Base-by-base conservation (phyloP, 1,140 invertebrate genomes). In the Nymphalis io region DNA sequence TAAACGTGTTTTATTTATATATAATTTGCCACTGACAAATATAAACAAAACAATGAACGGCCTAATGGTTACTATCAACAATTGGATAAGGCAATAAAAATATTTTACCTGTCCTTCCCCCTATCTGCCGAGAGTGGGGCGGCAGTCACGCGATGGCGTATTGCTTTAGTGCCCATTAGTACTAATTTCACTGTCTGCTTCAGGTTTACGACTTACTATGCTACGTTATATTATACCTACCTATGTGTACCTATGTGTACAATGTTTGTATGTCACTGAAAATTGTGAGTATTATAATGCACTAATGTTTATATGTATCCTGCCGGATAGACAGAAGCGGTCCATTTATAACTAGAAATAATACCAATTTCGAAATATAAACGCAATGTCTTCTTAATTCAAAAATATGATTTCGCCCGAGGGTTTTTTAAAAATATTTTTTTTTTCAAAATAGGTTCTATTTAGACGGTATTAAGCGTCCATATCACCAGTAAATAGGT, bases 51-150 rank as follows among this genome's bases (percentile, higher is more conserved):
- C 80, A 79, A 72, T 79, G 72, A 77, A 79, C 74, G 53, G 46
- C 73, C 74, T 81, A 80, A 82, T 80, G 75, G 73, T 79, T 68
- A 76, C 76, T 81, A 86, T 82, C 81, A 81, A 81, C 80, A 67
- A 83, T 76, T 84, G 77, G 75, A 82, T 70, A 63, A 57, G 66
- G 74, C 70, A 85, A 82, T 85, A 87, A 87, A 88, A 88, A 86
- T 88, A 87, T 84, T 83, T 88, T 82, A 85, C 76, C 80, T 80
- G 74, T 79, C 76, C 73, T 69, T 72, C 74, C 61, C 77, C 68
- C 62, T 73, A 74, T 81, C 72, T 71, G 60, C 59, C 27, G 27
- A 62, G 64, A 79, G 71, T 66, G 15, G 74, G 60, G 58, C 66
- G 58, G 66, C 61, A 70, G 81, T 83, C 85, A 87, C 85, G 83